Evolutionary conservation across 2,888 invertebrate species (phyloP).

Genomic region (Acronicta leporina): DNA sequence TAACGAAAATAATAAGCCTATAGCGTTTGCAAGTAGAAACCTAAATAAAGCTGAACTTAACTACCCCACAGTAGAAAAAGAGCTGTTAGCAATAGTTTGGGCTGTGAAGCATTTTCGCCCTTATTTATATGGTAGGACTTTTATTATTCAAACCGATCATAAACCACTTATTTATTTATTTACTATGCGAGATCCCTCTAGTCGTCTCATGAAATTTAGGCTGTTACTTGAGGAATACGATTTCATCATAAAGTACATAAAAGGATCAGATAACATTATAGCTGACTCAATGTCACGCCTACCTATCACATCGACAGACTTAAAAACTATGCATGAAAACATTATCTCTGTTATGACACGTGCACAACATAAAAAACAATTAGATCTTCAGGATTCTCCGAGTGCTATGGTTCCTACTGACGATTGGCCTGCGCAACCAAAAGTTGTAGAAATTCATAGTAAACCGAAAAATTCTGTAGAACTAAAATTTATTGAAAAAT

Average conservation of each 20-base stretch:
- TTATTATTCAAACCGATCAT: constrained; percentile 9
- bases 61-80: constrained; percentile 7
- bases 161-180: constrained; percentile 9
- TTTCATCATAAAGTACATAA: too few species aligned
- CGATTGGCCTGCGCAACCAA: constrained; percentile 15
- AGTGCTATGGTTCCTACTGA: constrained; percentile 2
- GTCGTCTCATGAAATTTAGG: constrained; percentile 7
- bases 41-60: constrained; percentile 4
- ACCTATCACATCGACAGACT: neutral
- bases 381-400: neutral
- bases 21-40: constrained; percentile 6
- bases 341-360: neutral
- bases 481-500: neutral
- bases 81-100: neutral
- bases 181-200: constrained; percentile 10
- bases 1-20: constrained; percentile 4
- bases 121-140: constrained; percentile 3
- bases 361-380: too few species aligned
- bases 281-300: neutral
- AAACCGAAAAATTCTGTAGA: constrained; percentile 11
- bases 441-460: constrained; percentile 6
- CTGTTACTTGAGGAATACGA: neutral
- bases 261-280: too few species aligned
- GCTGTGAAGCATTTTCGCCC: constrained; percentile 4
- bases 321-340: neutral